Conservation (phyloP, 2,113 vertebrate genomes). For the Turnix velox region DNA sequence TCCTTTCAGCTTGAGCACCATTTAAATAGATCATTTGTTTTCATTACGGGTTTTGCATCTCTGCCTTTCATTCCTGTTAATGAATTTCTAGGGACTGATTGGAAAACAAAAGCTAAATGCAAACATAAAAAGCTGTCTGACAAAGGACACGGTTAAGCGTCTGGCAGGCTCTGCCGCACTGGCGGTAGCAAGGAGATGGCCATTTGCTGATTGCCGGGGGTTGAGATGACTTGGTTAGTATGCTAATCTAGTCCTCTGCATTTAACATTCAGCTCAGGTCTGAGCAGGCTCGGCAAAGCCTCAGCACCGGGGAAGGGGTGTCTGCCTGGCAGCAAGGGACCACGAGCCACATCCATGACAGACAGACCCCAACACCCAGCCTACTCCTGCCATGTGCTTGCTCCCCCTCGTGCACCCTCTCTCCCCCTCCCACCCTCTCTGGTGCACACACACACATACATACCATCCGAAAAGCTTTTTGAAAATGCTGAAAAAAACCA, state of each 20-base stretch:
- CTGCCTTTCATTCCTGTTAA: conserved; percentile 67
- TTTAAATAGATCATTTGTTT: conserved; percentile 72
- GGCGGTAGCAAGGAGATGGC: conserved; percentile 48
- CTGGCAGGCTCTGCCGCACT: conserved; percentile 14
- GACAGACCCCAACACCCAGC: background rate
- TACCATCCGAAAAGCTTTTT: background rate
- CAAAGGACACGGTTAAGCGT: conserved; percentile 56
- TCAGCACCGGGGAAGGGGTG: conserved; percentile 41
- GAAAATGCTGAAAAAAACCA: background rate
- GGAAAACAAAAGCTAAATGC: conserved; percentile 67
- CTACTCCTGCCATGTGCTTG: background rate
- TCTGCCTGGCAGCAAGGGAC: conserved; percentile 40
- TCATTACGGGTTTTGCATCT: conserved; percentile 66
- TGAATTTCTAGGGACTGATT: conserved; percentile 74
- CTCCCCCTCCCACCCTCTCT: background rate
- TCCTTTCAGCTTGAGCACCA: conserved; percentile 41
- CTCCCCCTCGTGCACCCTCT: background rate
- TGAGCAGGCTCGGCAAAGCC: conserved; percentile 53
- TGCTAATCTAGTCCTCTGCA: conserved; percentile 65
- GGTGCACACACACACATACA: background rate
- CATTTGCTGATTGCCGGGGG: conserved; percentile 60
- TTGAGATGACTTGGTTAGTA: conserved; percentile 70
- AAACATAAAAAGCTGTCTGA: conserved; percentile 25
- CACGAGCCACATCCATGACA: background rate
- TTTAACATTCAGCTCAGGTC: conserved; percentile 72